phyloP scores from a whole-genome alignment of 2,113 vertebrate species.

The Chroicocephalus ridibundus region DNA sequence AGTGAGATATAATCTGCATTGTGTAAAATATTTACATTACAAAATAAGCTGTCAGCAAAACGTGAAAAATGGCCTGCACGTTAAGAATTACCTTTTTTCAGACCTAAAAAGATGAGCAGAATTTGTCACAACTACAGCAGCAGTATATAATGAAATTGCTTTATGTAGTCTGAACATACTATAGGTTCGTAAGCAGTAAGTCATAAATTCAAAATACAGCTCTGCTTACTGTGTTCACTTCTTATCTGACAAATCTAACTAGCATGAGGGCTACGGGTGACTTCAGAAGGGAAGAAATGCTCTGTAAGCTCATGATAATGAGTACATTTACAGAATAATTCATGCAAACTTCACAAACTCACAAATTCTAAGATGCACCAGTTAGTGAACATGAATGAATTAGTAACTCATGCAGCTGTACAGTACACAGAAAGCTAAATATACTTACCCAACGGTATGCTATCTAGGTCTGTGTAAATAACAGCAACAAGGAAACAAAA shows the following conservation, averaged over 20 bases:
- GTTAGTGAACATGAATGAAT: conserved; percentile 81
- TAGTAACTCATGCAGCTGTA: conserved; percentile 82
- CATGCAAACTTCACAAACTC: conserved; percentile 74
- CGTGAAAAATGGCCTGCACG: background rate
- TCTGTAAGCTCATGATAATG: conserved; percentile 34
- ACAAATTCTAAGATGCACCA: conserved; percentile 68
- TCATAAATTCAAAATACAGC: conserved; percentile 12
- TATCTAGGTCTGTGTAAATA: conserved; percentile 97
- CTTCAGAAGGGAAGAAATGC: conserved; percentile 20
- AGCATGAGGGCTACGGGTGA: background rate
- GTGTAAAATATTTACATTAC: background rate
- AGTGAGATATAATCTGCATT: background rate
- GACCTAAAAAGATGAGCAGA: background rate
- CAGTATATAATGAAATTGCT: background rate
- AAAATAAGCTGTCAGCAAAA: conserved; percentile 8
- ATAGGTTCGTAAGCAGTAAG: background rate
- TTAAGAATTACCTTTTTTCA: conserved; percentile 10
- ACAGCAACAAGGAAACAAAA: conserved; percentile 87
- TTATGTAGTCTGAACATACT: background rate
- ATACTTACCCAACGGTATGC: conserved; percentile 92
- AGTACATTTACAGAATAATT: conserved; percentile 51
- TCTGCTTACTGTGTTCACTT: conserved; percentile 37
- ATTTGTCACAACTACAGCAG: background rate
- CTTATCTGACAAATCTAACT: conserved; percentile 19
- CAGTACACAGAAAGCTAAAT: conserved; percentile 76